Evolutionary conservation across 1,140 invertebrate species (phyloP).

Genomic region (Anagrus nilaparvatae): DNA sequence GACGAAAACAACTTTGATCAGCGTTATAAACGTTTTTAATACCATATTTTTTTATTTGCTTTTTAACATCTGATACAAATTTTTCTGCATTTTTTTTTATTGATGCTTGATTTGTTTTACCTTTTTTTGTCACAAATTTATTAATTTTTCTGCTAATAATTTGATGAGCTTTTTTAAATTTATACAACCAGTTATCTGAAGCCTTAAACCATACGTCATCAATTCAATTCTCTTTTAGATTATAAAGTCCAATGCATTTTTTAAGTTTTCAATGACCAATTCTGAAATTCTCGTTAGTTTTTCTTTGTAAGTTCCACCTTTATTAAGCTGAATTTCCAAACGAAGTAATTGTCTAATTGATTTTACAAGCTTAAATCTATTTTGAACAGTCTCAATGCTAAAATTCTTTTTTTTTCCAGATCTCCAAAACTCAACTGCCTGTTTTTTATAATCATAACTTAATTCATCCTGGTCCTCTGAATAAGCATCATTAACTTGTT

Average conservation of each 20-base stretch:
- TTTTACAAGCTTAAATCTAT: conserved; percentile 2
- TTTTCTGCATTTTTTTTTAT: too few relatives aligned
- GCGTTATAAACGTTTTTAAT: not conserved
- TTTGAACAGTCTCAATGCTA: not conserved
- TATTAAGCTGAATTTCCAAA: not conserved
- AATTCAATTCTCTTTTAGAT: conserved; percentile 3
- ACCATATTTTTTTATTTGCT: not conserved
- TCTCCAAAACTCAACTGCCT: conserved; percentile 8
- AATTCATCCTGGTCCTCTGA: too few relatives aligned
- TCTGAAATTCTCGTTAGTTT: conserved; percentile 11
- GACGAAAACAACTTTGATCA: not conserved
- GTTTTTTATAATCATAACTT: conserved; percentile 8
- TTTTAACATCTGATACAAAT: conserved; percentile 6
- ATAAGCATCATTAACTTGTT: too few relatives aligned
- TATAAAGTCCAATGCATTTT: conserved; percentile 1
- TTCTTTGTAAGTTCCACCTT: conserved; percentile 7
- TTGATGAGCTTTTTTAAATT: conserved; percentile 1
- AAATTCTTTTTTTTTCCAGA: too few relatives aligned
- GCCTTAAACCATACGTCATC: conserved; percentile 1
- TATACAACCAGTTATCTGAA: not conserved
- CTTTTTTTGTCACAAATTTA: too few relatives aligned
- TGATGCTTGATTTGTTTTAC: too few relatives aligned
- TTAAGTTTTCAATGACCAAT: conserved; percentile 4
- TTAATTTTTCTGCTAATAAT: too few relatives aligned
- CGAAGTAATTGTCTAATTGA: too few relatives aligned